These are phyloP conservation scores for Cavia aperea DNA, from an alignment of 2,113 vertebrate species.

Conservation along the genomic window DNA sequence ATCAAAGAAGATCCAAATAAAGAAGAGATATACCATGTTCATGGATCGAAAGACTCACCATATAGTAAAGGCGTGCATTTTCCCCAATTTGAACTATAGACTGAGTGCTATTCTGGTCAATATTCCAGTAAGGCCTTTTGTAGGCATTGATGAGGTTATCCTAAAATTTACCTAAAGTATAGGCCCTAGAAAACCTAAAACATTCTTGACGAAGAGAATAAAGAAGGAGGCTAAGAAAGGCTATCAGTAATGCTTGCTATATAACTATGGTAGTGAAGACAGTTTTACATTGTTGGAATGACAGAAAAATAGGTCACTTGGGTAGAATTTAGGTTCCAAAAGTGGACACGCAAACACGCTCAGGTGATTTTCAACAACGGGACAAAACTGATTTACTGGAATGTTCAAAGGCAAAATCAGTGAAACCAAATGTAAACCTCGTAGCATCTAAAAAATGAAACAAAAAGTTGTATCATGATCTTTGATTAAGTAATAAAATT, in stretches of 20 bases:
- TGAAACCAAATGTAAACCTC: neutral
- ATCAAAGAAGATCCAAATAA: neutral
- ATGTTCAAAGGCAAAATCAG: neutral
- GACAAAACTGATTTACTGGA: neutral
- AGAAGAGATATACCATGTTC: neutral
- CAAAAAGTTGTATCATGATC: neutral
- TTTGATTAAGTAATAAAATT: neutral
- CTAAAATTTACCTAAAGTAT: neutral
- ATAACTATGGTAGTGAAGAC: neutral
- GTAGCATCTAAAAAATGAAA: neutral
- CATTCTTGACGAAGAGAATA: neutral
- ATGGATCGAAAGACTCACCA: neutral
- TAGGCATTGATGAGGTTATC: neutral
- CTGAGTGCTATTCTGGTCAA: neutral
- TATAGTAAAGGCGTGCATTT: neutral
- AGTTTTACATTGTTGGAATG: neutral
- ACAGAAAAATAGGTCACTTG: neutral
- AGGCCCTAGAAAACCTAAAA: neutral
- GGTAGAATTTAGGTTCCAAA: neutral
- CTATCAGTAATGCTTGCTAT: neutral
- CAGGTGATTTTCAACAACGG: neutral
- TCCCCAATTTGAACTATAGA: too few species aligned
- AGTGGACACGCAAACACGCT: neutral
- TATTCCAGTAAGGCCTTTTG: neutral
- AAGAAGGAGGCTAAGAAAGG: neutral